Base-by-base conservation (phyloP, 2,888 invertebrate species). In the Dryobotodes eremita region DNA sequence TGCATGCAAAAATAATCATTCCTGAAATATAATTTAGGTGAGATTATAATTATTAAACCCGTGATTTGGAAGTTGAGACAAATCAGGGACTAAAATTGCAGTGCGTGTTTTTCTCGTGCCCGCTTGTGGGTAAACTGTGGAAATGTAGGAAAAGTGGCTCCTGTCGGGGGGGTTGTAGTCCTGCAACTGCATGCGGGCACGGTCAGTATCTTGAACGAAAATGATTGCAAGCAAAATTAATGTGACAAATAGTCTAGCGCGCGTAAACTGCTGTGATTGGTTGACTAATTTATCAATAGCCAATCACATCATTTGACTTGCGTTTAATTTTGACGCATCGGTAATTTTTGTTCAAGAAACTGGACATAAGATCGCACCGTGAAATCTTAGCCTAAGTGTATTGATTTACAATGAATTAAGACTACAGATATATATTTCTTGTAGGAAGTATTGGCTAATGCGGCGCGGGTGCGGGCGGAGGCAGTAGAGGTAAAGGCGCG, bases 401-500 rank as follows among this genome's bases (percentile, higher is more conserved):
- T 65, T 57, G 1, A 20, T 77, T 53, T 57, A 48, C 8, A 74
- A 81, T 23, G 66, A 76, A 62, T 68, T 57, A 55, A 15, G 36
- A 48, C 77, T 76, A 82, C 57, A 82, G 77, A 73, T 73, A 79
- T 71, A 79, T 71, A 23, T 71, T 74, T 71, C 4, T 46, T 20
- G 13, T n/a, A 20, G 1, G 7, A 53, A 71, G 55, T 76, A 42
- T 62, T 42, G 78, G 89, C 92, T 96, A 96, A 89, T 96, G 96
- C 0, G 95, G 95, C 90, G 96, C 93, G 7, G 96, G 92, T 59
- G 96, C 94, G 59, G 96, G 92, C 15, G 95, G 94, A 55, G 95
- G 95, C 79, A 96, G 91, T 73, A 96, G 86, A 2, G 96, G 95
- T 62, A 97, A 87, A 7, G 96, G 96, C 1, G 94, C 95, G 31